Percentiles rank a stretch among this genome's conserved stretches.
Conservation (phyloP, 2,888 invertebrate species). For the Desoria tigrina region DNA sequence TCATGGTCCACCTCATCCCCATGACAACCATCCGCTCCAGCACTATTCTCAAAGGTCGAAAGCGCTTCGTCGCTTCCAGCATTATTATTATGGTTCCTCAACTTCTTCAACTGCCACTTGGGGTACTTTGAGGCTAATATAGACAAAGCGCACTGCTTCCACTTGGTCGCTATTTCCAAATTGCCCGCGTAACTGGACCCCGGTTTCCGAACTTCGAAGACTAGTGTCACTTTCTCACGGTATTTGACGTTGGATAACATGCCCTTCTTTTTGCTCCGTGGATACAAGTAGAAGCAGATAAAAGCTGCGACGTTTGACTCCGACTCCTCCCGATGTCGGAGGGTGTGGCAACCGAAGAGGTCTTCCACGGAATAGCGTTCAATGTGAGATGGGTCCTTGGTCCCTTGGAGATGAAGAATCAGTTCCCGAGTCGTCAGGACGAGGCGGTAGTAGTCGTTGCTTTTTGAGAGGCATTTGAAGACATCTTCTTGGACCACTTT, state of each 20-base stretch:
- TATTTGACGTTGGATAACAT: too few relatives aligned
- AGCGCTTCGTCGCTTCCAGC: neutral
- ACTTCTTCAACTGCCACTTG: slow-evolving; percentile 36
- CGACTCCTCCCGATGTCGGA: slow-evolving; percentile 40
- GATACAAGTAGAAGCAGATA: slow-evolving; percentile 50
- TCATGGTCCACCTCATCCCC: slow-evolving; percentile 22
- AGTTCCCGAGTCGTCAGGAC: slow-evolving; percentile 41
- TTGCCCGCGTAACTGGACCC: slow-evolving; percentile 48
- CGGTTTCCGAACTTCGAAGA: slow-evolving; percentile 44
- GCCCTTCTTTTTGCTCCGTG: slow-evolving; percentile 29
- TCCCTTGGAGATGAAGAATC: too few relatives aligned
- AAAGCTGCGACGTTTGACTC: slow-evolving; percentile 40
- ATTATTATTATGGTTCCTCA: neutral
- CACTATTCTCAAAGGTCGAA: neutral
- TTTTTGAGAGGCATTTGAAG: slow-evolving; percentile 44
- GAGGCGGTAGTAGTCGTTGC: slow-evolving; percentile 40
- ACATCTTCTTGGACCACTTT: slow-evolving; percentile 47
- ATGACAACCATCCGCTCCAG: neutral
- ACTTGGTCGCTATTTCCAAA: slow-evolving; percentile 41
- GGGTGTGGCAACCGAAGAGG: slow-evolving; percentile 50
- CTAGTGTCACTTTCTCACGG: slow-evolving; percentile 41
- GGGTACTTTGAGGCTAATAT: slow-evolving; percentile 36
- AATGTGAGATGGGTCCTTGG: slow-evolving; percentile 27
- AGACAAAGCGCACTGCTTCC: slow-evolving; percentile 43
- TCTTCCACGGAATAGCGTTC: slow-evolving; percentile 44